Evolutionary conservation across 2,888 invertebrate genomes (phyloP), one percentile per base, ranked within the genome.

Genomic region (Perizoma flavofasciatum): DNA sequence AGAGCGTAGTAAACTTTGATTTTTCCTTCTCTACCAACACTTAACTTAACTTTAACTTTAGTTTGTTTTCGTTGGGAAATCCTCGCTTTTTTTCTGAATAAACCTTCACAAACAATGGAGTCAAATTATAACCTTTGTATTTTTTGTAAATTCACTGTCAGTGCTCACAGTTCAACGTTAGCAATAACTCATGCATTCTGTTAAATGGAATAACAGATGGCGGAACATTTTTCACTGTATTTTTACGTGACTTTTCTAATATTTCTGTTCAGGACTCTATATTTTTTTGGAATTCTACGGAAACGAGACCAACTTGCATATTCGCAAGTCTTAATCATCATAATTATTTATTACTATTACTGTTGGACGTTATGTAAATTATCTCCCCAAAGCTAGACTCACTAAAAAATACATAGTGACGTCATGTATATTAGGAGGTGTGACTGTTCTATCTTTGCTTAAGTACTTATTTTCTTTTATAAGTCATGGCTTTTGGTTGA

Each of bases 191-290:
- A 51, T 55, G 55, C 59, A 40, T 59, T 9, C 22, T 44, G 47
- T 10, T 10, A 9, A 7, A 40, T 10, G 39, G 32, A 6, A 46
- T 54, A 60, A 60, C 56, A 52, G 55, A 59, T 57, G 59, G 37
- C n/a, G 5, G 41, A 33, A 58, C 56, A 58, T 60, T 57, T 54
- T 47, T 22, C 37, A 54, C 40, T 55, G 57, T 60, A 49, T 46
- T 55, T 55, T 55, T 60, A 39, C 40, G 5, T n/a, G 22, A 51
- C 40, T 41, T 39, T 53, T 53, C 40, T 32, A 47, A 33, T 46
- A 10, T 44, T 37, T 50, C 33, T 11, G 5, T 22, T 41, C 44
- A 33, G 5, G 0, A 37, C 22, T 22, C 22, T 22, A 22, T 22
- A 22, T 22, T 22, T 22, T n/a, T 22, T 22, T 22, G 22, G 3